Conservation (phyloP, 2,113 vertebrate species). For the Onychostruthus taczanowskii region DNA sequence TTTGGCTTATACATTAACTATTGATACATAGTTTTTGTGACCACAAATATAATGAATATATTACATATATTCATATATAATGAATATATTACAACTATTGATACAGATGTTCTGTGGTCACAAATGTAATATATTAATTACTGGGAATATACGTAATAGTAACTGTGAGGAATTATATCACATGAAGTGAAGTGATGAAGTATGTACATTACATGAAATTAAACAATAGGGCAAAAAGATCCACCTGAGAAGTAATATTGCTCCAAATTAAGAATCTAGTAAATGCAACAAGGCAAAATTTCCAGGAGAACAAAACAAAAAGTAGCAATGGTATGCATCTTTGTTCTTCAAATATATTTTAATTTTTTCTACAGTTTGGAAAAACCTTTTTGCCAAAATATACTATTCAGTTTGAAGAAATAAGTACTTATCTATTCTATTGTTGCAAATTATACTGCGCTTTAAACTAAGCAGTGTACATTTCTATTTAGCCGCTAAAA, state of each 20-base stretch:
- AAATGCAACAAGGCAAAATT: background rate
- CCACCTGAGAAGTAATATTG: background rate
- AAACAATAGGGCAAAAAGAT: background rate
- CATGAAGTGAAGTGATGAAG: background rate
- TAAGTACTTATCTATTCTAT: background rate
- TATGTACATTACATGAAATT: background rate
- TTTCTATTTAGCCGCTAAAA: background rate
- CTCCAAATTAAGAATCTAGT: background rate
- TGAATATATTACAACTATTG: too few relatives aligned
- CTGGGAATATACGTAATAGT: background rate
- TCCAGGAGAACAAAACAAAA: background rate
- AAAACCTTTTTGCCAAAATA: background rate
- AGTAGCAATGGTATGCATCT: rapidly evolving
- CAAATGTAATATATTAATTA: background rate
- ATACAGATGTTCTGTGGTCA: background rate
- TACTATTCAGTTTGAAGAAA: background rate
- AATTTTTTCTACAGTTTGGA: background rate
- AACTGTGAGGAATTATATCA: background rate
- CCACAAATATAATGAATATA: too few relatives aligned
- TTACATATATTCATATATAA: too few relatives aligned
- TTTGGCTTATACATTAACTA: background rate
- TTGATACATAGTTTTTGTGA: too few relatives aligned
- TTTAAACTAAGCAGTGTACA: background rate
- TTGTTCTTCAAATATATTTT: background rate
- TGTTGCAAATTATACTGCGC: background rate